phyloP scores from a whole-genome alignment of 1,140 invertebrate species.

The Drusus annulatus region DNA sequence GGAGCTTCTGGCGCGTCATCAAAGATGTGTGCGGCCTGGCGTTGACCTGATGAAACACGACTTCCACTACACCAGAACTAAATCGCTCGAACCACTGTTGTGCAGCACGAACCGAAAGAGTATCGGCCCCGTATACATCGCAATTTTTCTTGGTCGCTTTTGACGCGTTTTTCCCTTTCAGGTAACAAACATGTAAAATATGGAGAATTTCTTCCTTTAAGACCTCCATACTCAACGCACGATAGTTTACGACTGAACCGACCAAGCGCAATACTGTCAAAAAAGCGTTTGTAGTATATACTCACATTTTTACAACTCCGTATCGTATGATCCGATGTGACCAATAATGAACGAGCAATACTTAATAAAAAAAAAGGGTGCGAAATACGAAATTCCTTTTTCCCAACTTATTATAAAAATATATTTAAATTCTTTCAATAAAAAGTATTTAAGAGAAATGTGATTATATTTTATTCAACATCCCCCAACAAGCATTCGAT shows the following conservation, averaged over 20 bases:
- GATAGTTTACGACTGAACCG: constrained; percentile 44
- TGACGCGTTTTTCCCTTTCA: constrained; percentile 19
- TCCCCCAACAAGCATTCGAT: too few relatives aligned
- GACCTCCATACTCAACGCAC: constrained; percentile 15
- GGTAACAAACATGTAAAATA: constrained; percentile 15
- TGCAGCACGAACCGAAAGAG: constrained; percentile 21
- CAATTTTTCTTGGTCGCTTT: constrained; percentile 20
- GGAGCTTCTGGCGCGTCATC: constrained; percentile 15
- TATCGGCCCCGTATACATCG: constrained; percentile 27
- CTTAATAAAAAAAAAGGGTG: too few relatives aligned
- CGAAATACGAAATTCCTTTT: too few relatives aligned
- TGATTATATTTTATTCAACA: too few relatives aligned
- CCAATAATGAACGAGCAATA: constrained; percentile 8
- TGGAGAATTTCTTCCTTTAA: constrained; percentile 5
- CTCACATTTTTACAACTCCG: neutral
- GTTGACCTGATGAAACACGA: constrained; percentile 13
- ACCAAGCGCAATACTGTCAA: constrained; percentile 55
- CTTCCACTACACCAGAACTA: constrained; percentile 19
- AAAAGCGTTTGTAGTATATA: constrained; percentile 16
- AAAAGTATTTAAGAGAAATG: too few relatives aligned
- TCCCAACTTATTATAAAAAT: too few relatives aligned
- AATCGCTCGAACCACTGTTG: constrained; percentile 25
- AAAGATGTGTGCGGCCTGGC: constrained; percentile 16
- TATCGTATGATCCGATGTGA: constrained; percentile 8
- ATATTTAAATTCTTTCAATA: too few relatives aligned